phyloP scores from a whole-genome alignment of 2,797 vertebrate species.

The Gymnothorax reevesii region DNA sequence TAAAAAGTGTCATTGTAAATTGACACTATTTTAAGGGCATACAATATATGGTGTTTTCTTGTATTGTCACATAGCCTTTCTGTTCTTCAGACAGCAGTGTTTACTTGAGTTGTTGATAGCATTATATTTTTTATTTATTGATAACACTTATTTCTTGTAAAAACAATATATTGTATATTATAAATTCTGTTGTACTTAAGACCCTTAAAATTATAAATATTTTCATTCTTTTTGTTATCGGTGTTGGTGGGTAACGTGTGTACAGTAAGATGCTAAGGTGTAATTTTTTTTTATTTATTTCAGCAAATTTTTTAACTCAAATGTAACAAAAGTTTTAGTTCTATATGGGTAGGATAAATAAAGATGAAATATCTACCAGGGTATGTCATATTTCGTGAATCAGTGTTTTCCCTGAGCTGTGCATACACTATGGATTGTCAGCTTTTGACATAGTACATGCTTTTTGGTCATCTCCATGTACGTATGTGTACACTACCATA shows the following conservation, averaged over 20 bases:
- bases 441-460: constrained; percentile 44
- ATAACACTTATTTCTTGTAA: constrained; percentile 73
- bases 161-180: constrained; percentile 76
- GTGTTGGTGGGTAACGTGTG: constrained; percentile 82
- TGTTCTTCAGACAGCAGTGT: constrained; percentile 71
- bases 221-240: constrained; percentile 73
- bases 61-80: constrained; percentile 77
- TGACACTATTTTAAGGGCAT: constrained; percentile 76
- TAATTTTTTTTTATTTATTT: constrained; percentile 78
- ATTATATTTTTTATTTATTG: constrained; percentile 85
- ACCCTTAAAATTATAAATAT: constrained; percentile 75
- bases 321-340: constrained; percentile 74
- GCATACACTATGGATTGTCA: constrained; percentile 53
- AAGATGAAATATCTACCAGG: constrained; percentile 66
- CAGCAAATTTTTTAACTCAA: constrained; percentile 82
- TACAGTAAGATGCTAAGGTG: constrained; percentile 76
- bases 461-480: constrained; percentile 49
- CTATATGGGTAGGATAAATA: constrained; percentile 69
- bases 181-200: constrained; percentile 76
- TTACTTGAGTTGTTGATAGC: constrained; percentile 75
- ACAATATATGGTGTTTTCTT: constrained; percentile 78
- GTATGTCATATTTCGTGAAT: constrained; percentile 73
- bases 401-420: constrained; percentile 70
- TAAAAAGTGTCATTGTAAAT: constrained; percentile 78
- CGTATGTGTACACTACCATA: constrained; percentile 39